These are phyloP conservation scores for Geophilus truncorum DNA, from an alignment of 2,888 invertebrate species.

Conservation along the genomic window DNA sequence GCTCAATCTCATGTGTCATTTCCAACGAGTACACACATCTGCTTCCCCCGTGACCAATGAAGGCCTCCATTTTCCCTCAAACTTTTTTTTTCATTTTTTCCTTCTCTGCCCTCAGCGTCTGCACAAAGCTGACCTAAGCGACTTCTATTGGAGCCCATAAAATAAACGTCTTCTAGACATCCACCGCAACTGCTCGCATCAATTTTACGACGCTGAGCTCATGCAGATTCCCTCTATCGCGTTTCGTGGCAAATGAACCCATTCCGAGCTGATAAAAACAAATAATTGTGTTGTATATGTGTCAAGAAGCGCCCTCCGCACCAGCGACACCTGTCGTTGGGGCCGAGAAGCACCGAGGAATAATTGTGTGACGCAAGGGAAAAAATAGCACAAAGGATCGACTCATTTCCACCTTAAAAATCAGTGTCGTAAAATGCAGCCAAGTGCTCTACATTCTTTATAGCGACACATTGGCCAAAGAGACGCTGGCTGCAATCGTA, in stretches of 20 bases:
- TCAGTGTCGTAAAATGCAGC: not conserved
- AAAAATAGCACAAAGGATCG: not conserved
- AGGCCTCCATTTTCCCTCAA: not conserved
- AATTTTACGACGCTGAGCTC: not conserved
- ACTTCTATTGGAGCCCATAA: conserved; percentile 10
- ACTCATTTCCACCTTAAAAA: conserved; percentile 10
- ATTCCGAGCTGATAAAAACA: not conserved
- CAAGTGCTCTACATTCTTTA: conserved; percentile 5
- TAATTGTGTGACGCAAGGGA: too few relatives aligned
- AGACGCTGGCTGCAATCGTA: not conserved
- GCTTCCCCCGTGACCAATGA: conserved; percentile 9
- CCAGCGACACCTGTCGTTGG: too few relatives aligned
- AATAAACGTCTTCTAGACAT: not conserved
- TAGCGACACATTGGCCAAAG: conserved; percentile 10
- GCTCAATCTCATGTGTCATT: conserved; percentile 10
- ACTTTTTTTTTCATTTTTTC: not conserved
- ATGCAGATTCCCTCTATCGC: not conserved
- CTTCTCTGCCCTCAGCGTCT: not conserved
- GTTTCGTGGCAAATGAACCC: not conserved
- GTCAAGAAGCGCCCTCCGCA: too few relatives aligned
- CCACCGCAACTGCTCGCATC: not conserved
- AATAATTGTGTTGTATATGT: not conserved
- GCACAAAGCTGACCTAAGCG: conserved; percentile 5
- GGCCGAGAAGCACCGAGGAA: too few relatives aligned
- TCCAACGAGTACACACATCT: conserved; percentile 10